These are phyloP conservation scores for Physocephala rufipes DNA, from an alignment of 2,888 invertebrate genomes.

Conservation along the genomic window DNA sequence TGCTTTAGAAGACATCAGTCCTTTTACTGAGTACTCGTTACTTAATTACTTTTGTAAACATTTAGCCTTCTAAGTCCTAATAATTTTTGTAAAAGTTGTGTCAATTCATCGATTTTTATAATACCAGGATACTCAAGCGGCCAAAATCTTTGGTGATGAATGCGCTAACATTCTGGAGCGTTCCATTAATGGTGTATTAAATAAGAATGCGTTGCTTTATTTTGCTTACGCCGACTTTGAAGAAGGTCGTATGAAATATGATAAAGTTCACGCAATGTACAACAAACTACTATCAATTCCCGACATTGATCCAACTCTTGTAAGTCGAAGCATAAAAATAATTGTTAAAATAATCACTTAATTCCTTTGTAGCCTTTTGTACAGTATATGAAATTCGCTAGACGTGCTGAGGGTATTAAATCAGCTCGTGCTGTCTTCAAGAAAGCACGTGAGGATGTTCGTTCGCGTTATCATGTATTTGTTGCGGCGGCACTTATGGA, in stretches of 20 bases:
- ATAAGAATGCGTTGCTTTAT: constrained; percentile 91
- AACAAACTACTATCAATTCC: constrained; percentile 87
- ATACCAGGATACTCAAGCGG: constrained; percentile 88
- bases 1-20: constrained; percentile 54
- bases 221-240: constrained; percentile 99
- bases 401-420: constrained; percentile 97
- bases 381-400: constrained; percentile 98
- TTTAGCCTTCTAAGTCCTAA: constrained; percentile 9
- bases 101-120: no score
- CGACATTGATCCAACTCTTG: constrained; percentile 95
- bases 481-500: constrained; percentile 98
- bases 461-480: constrained; percentile 90
- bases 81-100: constrained; percentile 29
- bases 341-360: no score
- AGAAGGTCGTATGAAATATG: constrained; percentile 94
- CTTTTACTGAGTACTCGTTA: constrained; percentile 54
- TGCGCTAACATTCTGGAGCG: constrained; percentile 95
- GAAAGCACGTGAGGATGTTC: constrained; percentile 87
- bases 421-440: constrained; percentile 95
- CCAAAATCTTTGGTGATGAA: constrained; percentile 93
- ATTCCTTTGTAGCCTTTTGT: constrained; percentile 82
- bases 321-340: constrained; percentile 68
- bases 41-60: constrained; percentile 15
- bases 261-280: constrained; percentile 96
- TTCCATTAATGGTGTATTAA: constrained; percentile 88